phyloP scores from a whole-genome alignment of 2,797 vertebrate species.

The Mareca penelope region DNA sequence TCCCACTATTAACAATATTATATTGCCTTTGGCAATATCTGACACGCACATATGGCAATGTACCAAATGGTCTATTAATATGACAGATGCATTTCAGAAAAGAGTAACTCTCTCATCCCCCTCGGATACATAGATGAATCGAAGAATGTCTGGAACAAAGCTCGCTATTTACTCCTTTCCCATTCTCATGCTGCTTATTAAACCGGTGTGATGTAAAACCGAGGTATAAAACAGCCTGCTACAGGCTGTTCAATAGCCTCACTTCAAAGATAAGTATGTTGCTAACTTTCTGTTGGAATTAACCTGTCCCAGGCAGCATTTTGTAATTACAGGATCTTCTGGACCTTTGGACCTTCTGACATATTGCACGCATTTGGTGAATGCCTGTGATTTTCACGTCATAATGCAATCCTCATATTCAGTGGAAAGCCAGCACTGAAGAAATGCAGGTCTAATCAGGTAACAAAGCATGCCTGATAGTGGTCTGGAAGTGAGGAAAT shows the following conservation, averaged over 20 bases:
- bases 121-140: background rate
- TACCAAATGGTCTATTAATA: constrained; percentile 43
- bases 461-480: constrained; percentile 44
- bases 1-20: constrained; percentile 12
- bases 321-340: constrained; percentile 48
- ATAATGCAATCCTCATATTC: constrained; percentile 16
- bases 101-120: background rate
- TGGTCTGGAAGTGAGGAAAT: constrained; percentile 44
- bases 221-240: constrained; percentile 14
- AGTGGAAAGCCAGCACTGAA: constrained; percentile 47
- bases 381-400: constrained; percentile 58
- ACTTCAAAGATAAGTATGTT: constrained; percentile 50
- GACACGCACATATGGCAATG: constrained; percentile 1
- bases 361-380: constrained; percentile 46
- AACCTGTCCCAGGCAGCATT: constrained; percentile 42
- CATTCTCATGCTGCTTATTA: constrained; percentile 39
- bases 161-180: constrained; percentile 7
- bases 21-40: constrained; percentile 45
- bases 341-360: constrained; percentile 25
- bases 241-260: constrained; percentile 15
- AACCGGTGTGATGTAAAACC: background rate
- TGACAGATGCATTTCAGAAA: constrained; percentile 33
- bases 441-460: constrained; percentile 58
- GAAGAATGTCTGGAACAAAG: constrained; percentile 31
- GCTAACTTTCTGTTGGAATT: constrained; percentile 56